A percentile compares a stretch with the other conserved stretches of the same genome.
phyloP scores from a whole-genome alignment of 2,888 invertebrate species.

The Agriopis aurantiaria region DNA sequence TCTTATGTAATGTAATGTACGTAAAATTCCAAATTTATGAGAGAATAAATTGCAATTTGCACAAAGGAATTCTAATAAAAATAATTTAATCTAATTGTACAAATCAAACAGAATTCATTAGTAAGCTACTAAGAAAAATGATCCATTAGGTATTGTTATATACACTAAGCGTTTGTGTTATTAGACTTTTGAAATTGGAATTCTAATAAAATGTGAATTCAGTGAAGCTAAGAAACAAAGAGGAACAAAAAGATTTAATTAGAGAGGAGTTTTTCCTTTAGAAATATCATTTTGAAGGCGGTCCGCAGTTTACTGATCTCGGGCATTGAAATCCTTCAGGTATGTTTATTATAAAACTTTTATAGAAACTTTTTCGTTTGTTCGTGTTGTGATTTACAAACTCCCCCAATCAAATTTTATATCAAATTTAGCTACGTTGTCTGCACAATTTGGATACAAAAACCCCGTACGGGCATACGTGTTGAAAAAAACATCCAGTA shows the following conservation, averaged over 20 bases:
- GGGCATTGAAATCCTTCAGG: constrained; percentile 40
- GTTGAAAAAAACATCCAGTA: neutral
- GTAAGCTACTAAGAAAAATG: neutral
- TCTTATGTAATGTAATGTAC: no score
- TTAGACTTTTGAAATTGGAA: constrained; percentile 54
- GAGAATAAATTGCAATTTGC: no score
- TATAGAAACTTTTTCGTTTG: constrained; percentile 13
- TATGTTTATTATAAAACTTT: constrained; percentile 36
- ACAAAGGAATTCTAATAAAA: neutral
- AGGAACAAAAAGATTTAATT: constrained; percentile 60
- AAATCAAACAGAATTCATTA: constrained; percentile 1
- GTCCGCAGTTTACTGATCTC: constrained; percentile 39
- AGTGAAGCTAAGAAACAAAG: constrained; percentile 58
- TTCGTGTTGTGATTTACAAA: constrained; percentile 10
- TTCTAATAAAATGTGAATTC: constrained; percentile 60
- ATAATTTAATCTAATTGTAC: neutral
- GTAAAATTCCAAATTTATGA: no score
- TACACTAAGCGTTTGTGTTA: constrained; percentile 48
- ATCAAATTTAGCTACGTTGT: neutral
- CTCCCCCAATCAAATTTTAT: neutral
- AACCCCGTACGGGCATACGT: neutral
- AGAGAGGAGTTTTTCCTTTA: constrained; percentile 49
- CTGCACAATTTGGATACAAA: neutral
- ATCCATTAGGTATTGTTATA: constrained; percentile 41
- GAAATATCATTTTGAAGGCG: constrained; percentile 51